A percentile compares a stretch with the other conserved stretches of the same genome.
Conservation (phyloP, 2,113 vertebrate species). For the Ailurus styani region DNA sequence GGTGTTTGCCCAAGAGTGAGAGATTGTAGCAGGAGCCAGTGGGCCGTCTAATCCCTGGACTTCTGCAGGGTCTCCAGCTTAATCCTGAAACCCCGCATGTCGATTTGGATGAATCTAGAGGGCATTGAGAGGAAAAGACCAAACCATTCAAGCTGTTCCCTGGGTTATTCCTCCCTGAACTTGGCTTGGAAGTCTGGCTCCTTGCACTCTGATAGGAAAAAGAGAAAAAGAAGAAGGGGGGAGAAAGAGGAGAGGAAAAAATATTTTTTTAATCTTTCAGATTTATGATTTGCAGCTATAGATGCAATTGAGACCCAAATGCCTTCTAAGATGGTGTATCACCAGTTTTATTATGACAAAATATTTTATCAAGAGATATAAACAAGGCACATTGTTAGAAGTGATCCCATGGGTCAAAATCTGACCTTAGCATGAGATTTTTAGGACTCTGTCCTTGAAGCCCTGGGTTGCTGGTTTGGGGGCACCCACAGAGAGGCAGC, state of each 20-base stretch:
- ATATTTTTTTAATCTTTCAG: neutral
- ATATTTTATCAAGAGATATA: neutral
- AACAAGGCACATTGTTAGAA: neutral
- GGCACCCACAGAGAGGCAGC: neutral
- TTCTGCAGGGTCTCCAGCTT: neutral
- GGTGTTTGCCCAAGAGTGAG: neutral
- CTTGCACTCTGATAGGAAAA: neutral
- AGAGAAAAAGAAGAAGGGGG: neutral
- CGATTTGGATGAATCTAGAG: neutral
- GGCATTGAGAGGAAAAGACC: neutral
- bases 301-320: neutral
- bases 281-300: slow-evolving; percentile 7
- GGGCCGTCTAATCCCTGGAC: neutral
- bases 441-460: neutral
- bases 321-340: neutral
- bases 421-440: neutral
- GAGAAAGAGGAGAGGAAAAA: neutral
- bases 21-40: neutral
- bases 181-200: neutral
- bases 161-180: neutral
- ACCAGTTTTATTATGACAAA: neutral
- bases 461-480: neutral
- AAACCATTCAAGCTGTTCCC: neutral
- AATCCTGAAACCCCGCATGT: neutral
- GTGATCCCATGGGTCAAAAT: neutral